A percentile compares a stretch with the other conserved stretches of the same genome.
Conservation (phyloP, 2,113 vertebrate species). For the Dermatemys mawii region DNA sequence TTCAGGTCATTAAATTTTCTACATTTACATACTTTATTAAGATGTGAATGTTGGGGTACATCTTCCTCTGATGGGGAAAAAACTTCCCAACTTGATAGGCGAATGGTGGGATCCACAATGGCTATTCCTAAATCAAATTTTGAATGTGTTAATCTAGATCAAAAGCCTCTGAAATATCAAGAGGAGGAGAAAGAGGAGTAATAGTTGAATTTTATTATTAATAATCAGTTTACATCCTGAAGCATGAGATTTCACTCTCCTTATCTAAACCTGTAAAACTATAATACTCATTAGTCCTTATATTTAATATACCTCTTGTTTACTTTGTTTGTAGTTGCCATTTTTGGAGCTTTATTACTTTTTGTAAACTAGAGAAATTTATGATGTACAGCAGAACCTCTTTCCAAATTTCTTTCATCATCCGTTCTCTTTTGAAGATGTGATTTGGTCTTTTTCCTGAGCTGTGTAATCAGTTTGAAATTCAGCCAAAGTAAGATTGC, state of each 20-base stretch:
- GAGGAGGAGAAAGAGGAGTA: neutral
- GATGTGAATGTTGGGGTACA: neutral
- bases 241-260: neutral
- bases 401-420: neutral
- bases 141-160: neutral
- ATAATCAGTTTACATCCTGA: neutral
- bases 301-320: neutral
- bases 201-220: fast-evolving
- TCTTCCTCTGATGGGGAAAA: neutral
- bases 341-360: neutral
- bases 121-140: fast-evolving
- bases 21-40: neutral
- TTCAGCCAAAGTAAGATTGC: neutral
- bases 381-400: neutral
- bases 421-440: neutral
- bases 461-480: neutral
- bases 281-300: neutral
- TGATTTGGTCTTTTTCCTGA: neutral
- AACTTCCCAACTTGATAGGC: neutral
- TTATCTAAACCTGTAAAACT: neutral
- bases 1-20: neutral
- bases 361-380: neutral
- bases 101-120: fast-evolving
- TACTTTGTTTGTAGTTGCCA: fast-evolving
- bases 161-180: neutral